These are phyloP conservation scores for Alcedo atthis DNA, from an alignment of 2,797 vertebrate species.

Conservation along the genomic window DNA sequence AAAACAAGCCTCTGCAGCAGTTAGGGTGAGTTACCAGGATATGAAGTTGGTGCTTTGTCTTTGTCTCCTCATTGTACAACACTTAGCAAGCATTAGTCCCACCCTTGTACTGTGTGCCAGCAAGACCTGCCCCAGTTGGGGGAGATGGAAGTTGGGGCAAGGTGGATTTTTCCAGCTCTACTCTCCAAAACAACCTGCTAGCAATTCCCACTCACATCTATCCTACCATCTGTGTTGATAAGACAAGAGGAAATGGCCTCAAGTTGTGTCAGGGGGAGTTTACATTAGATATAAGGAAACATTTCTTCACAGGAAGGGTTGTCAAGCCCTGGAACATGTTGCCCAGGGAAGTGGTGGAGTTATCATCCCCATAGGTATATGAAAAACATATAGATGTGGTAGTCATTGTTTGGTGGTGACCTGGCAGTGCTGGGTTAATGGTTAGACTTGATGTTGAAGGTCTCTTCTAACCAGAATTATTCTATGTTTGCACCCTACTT, in stretches of 20 bases:
- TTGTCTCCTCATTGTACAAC: not conserved
- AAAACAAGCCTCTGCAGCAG: not conserved
- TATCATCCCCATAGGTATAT: not conserved
- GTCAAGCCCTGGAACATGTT: no score
- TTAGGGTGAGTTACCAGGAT: not conserved
- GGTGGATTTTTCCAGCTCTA: not conserved
- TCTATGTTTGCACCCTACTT: not conserved
- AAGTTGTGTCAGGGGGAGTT: no score
- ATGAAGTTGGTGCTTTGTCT: not conserved
- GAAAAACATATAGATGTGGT: not conserved
- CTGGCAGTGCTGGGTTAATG: not conserved
- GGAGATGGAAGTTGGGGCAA: not conserved
- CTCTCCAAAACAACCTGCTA: not conserved
- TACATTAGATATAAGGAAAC: no score
- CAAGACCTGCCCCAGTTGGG: fast-evolving
- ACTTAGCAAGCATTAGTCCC: not conserved
- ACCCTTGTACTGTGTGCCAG: fast-evolving
- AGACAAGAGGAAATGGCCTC: no score
- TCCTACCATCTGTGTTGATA: not conserved
- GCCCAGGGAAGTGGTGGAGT: no score
- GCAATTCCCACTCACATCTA: not conserved
- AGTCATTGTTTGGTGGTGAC: not conserved
- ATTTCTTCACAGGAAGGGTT: no score
- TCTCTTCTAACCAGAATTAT: not conserved
- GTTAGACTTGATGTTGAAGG: not conserved